Evolutionary conservation across 2,888 invertebrate species (phyloP), one percentile per base, ranked within the genome.

Genomic region (Drosophila robusta): DNA sequence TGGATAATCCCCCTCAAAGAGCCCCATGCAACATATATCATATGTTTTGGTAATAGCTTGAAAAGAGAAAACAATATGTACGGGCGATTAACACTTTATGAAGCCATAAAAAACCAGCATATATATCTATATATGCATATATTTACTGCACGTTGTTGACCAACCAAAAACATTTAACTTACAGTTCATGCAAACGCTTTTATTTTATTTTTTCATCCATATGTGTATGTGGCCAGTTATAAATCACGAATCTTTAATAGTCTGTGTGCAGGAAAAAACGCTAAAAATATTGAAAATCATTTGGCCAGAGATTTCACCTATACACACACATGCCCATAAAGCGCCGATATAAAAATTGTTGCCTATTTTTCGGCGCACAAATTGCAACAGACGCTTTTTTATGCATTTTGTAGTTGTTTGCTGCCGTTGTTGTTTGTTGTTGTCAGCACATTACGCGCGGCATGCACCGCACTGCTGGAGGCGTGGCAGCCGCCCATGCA

Each of bases 171-270:
- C 75, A 78, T 78, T 74, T 74, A 63, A 70, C 70, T 73, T 70
- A 73, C 75, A 44, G 72, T 63, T 75, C 63, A 66, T 36, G 36
- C 44, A 67, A 60, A 54, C 47, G 41, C 45, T 26, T 12, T 18
- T 47, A 12, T 9, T 11, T 42, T 38, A 36, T 55, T 52, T 65
- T 12, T 60, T 12, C 39, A 47, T 29, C 22, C 56, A 39, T 51
- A n/a, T 44, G 22, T 14, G 14, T 32, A n/a, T 54, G 44, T 55
- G 61, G 41, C n/a, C 73, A 44, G 80, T 69, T 80, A 88, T 82
- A 82, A 88, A 82, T 82, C 82, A 88, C 80, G 63, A 67, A 72
- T 87, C 72, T 87, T 81, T 85, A 82, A 85, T 85, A 82, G 88
- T 75, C 72, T 68, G 46, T 75, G 49, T 50, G 16, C 45, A 60